Evolutionary conservation across 2,797 vertebrate genomes (phyloP).

Genomic region (Takifugu ocellatus): DNA sequence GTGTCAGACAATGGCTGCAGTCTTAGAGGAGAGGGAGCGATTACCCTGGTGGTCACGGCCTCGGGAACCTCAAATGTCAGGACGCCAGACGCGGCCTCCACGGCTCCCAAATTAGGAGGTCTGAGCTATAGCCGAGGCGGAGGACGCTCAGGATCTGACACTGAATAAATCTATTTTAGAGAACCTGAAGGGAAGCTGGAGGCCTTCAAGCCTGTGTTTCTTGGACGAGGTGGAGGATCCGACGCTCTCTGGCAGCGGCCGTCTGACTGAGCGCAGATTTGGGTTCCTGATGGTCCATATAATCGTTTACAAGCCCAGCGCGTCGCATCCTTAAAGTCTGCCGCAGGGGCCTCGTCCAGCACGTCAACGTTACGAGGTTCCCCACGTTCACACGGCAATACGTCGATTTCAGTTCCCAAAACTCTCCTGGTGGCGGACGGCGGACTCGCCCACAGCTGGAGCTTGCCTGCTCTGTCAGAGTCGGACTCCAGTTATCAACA

Average conservation of each 20-base stretch:
- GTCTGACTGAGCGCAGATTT: conserved; percentile 52
- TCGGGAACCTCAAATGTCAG: conserved; percentile 42
- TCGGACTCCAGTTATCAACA: no score
- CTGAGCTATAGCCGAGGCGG: conserved; percentile 42
- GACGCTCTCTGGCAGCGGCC: conserved; percentile 40
- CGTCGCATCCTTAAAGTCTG: conserved; percentile 13
- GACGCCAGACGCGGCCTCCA: conserved; percentile 40
- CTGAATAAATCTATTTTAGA: conserved; percentile 22
- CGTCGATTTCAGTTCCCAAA: no score
- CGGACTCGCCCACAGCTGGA: no score
- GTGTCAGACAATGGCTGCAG: conserved; percentile 52
- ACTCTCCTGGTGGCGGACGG: no score
- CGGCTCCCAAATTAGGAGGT: conserved; percentile 52
- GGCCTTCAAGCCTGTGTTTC: conserved; percentile 37
- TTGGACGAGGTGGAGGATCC: conserved; percentile 30
- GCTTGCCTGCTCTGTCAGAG: no score
- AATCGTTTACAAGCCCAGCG: conserved; percentile 53
- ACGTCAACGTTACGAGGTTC: no score
- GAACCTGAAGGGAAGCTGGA: conserved; percentile 37
- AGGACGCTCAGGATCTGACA: conserved; percentile 54
- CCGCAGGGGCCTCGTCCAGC: neutral
- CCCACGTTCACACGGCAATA: no score
- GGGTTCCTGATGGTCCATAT: conserved; percentile 38
- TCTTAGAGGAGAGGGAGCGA: conserved; percentile 41
- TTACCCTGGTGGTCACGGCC: conserved; percentile 50